Base-by-base conservation (phyloP, 2,113 vertebrate genomes). In the Microcebus murinus region DNA sequence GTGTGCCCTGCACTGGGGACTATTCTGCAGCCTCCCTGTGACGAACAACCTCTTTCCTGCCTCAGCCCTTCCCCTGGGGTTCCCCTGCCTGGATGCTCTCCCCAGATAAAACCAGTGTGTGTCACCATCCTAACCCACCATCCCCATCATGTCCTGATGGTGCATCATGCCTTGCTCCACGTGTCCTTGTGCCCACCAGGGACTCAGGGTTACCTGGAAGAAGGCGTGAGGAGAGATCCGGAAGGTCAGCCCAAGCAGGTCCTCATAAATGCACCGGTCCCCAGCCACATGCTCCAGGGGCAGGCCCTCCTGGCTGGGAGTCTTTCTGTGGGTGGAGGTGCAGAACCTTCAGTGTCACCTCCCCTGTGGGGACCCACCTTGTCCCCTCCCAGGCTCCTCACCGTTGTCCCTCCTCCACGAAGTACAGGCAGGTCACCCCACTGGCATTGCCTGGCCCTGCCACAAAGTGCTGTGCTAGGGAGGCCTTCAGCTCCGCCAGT, bases 171-270 rank as follows among this genome's bases (percentile, higher is more conserved):
- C 6, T 87, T 6, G 25, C 11, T 63, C 61, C 25, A 10, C 12
- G 27, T 63, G 61, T 67, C 67, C 65, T 15, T 48, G 9, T 27
- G 55, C 55, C 52, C 9, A 57, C 45, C 8, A 29, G 50, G 48
- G 13, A 15, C 3, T 65, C 2, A 3, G 8, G 21, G 7, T 94
- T 98, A 99, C 99, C 98, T 99, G 99, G 98, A 99, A 99, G 98
- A 99, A 99, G 0, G 99, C 99, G 71, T 99, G 99, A 57, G 99
- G 99, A 70, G 99, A 99, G 96, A 99, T 99, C 73, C 99, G 98
- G 97, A 99, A 99, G 82, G 98, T 99, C 3, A 99, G 97, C 12
- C 99, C 99, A 27, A 99, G 98, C 65, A 99, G 98, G 79, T 99
- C 99, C 97, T 99, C 99, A 0, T 99, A 98, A 71, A 99, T 99